Percentiles rank a stretch among this genome's conserved stretches.
These are phyloP conservation scores for Aphis craccivora DNA, from an alignment of 1,140 invertebrate species.

Conservation along the genomic window DNA sequence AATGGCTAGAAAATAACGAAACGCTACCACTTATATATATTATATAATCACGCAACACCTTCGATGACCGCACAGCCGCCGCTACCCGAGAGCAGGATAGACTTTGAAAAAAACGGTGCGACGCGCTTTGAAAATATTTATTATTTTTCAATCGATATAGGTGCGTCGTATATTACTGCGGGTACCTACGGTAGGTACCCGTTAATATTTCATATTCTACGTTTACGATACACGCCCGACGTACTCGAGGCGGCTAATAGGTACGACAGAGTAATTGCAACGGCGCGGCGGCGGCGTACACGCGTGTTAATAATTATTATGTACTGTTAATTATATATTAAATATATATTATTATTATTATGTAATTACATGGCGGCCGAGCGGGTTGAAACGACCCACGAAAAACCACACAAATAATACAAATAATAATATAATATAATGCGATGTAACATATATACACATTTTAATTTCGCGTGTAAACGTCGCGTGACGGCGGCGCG, in stretches of 20 bases:
- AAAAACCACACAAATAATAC: background rate
- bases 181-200: no score
- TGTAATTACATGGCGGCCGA: background rate
- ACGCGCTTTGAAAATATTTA: background rate
- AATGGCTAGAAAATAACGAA: background rate
- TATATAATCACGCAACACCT: background rate
- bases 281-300: background rate
- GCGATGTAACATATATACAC: background rate
- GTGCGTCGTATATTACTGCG: no score
- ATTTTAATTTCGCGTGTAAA: background rate
- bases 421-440: no score
- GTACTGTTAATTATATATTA: background rate
- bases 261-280: background rate
- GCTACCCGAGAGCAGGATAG: background rate
- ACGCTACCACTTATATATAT: no score
- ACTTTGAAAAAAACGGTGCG: background rate
- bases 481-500: background rate
- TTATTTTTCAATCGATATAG: background rate
- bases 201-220: background rate
- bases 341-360: no score
- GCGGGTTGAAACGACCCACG: background rate
- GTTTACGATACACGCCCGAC: background rate
- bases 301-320: background rate
- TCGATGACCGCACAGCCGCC: no score
- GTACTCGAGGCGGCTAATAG: background rate